Conservation (phyloP, 2,113 vertebrate genomes). For the Sander lucioperca region DNA sequence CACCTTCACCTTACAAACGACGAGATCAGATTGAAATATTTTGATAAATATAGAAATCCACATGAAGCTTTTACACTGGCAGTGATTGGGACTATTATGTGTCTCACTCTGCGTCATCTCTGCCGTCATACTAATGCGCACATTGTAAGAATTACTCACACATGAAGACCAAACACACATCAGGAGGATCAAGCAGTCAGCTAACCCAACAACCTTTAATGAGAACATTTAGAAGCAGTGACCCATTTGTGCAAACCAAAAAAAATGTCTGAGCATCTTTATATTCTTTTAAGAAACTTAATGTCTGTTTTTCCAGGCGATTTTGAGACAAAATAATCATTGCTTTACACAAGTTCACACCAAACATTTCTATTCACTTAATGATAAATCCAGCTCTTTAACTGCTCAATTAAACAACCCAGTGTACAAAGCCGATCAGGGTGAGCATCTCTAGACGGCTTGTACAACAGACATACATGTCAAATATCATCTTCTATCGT, state of each 20-base stretch:
- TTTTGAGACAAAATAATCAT: background rate
- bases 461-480: background rate
- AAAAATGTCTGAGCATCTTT: background rate
- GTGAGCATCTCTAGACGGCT: background rate
- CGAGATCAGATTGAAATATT: conserved; percentile 36
- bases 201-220: background rate
- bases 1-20: conserved; percentile 44
- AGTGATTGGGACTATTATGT: background rate
- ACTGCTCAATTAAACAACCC: background rate
- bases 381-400: background rate
- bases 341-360: background rate
- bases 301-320: too few species aligned
- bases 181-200: background rate
- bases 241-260: background rate
- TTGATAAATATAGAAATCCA: conserved; percentile 49
- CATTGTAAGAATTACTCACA: background rate
- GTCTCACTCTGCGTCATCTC: conserved; percentile 3
- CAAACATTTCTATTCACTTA: background rate
- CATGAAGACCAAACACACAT: background rate
- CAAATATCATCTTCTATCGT: conserved; percentile 5
- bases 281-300: background rate
- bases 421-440: background rate
- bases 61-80: background rate
- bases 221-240: background rate
- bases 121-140: background rate